Conservation (phyloP, 2,888 invertebrate species). For the Andrena trimmerana region DNA sequence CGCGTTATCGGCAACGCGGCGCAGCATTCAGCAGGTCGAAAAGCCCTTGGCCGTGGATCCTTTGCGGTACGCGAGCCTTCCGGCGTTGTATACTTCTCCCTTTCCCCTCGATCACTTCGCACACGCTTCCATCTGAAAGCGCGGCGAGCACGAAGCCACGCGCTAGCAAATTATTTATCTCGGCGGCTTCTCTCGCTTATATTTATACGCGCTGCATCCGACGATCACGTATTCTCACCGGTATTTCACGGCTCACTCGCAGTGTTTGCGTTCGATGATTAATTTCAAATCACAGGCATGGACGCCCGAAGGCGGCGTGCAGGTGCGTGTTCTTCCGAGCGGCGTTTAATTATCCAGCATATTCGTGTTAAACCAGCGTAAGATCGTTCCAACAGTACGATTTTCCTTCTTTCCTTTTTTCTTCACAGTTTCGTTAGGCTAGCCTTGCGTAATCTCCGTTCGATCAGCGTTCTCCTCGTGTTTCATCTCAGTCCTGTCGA, state of each 20-base stretch:
- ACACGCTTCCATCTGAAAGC: not conserved
- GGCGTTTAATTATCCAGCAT: conserved; percentile 16
- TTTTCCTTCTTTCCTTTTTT: no score
- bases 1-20: conserved; percentile 32
- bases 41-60: not conserved
- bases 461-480: not conserved
- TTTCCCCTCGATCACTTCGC: not conserved
- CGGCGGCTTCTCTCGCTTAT: not conserved
- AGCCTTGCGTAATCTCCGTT: not conserved
- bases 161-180: conserved; percentile 27
- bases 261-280: conserved; percentile 3
- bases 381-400: not conserved
- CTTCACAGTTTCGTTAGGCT: not conserved
- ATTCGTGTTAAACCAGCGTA: not conserved
- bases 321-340: not conserved
- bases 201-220: not conserved
- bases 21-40: not conserved
- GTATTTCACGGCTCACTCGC: conserved; percentile 10
- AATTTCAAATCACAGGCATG: conserved; percentile 4
- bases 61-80: not conserved
- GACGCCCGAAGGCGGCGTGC: not conserved
- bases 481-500: not conserved
- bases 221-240: not conserved
- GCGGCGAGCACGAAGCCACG: not conserved
- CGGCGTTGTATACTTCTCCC: not conserved